These are phyloP conservation scores for Aphidius ervi DNA, from an alignment of 1,140 invertebrate species.

Conservation along the genomic window DNA sequence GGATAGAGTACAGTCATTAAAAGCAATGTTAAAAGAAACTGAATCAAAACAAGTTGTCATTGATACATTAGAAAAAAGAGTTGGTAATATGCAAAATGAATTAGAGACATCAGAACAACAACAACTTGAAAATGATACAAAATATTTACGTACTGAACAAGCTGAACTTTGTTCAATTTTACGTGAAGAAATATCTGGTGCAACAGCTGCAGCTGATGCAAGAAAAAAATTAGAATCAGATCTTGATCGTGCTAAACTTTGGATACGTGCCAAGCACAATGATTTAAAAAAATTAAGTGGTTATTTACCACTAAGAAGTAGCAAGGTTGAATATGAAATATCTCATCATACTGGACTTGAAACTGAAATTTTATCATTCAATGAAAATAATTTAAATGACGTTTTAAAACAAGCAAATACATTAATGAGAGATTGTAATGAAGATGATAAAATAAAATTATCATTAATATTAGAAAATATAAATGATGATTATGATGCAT, in stretches of 20 bases:
- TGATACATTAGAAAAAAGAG: slow-evolving; percentile 76
- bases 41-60: slow-evolving; percentile 79
- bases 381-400: slow-evolving; percentile 69
- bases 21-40: slow-evolving; percentile 75
- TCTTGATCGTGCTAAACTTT: slow-evolving; percentile 70
- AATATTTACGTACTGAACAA: slow-evolving; percentile 65
- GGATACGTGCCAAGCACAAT: slow-evolving; percentile 72
- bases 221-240: slow-evolving; percentile 74
- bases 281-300: slow-evolving; percentile 73
- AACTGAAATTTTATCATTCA: slow-evolving; percentile 73
- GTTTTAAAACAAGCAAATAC: slow-evolving; percentile 70
- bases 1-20: slow-evolving; percentile 65
- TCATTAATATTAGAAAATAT: slow-evolving; percentile 66
- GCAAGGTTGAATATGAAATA: slow-evolving; percentile 75
- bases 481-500: slow-evolving; percentile 63
- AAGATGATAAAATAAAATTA: slow-evolving; percentile 63
- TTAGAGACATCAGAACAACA: slow-evolving; percentile 75
- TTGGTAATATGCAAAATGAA: slow-evolving; percentile 78
- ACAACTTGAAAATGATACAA: slow-evolving; percentile 65
- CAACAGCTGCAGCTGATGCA: slow-evolving; percentile 62
- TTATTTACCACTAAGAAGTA: slow-evolving; percentile 67
- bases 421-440: slow-evolving; percentile 76
- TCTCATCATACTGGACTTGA: slow-evolving; percentile 69
- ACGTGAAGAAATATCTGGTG: slow-evolving; percentile 68
- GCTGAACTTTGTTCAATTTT: slow-evolving; percentile 68